These are phyloP conservation scores for Chironomus tentans DNA, from an alignment of 2,888 invertebrate species.

Conservation along the genomic window DNA sequence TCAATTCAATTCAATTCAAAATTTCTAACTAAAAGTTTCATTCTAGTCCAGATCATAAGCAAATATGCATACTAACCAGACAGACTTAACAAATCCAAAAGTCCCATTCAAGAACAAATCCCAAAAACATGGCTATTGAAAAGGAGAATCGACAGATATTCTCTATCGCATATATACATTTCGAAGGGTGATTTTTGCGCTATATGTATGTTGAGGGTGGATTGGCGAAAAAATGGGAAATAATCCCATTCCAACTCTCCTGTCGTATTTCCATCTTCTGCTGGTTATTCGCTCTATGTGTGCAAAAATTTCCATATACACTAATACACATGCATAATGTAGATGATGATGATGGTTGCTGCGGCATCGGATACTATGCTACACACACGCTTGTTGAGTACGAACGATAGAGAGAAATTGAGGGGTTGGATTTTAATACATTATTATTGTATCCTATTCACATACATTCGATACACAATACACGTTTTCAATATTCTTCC, in stretches of 20 bases:
- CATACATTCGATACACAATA: constrained; percentile 14
- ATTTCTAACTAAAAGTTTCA: no score
- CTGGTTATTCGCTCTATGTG: not conserved
- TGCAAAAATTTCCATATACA: not conserved
- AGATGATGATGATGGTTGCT: not conserved
- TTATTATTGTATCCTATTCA: not conserved
- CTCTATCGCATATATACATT: no score
- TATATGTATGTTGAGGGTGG: not conserved
- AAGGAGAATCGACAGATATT: no score
- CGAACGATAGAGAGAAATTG: not conserved
- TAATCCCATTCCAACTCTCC: no score
- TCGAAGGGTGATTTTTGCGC: not conserved
- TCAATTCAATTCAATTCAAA: no score
- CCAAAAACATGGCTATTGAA: no score
- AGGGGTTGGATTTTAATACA: not conserved
- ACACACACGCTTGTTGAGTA: not conserved
- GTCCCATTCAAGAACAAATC: no score
- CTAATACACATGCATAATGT: not conserved
- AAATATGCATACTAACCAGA: no score
- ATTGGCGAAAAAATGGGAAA: not conserved
- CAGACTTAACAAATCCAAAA: no score
- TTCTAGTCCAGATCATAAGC: no score
- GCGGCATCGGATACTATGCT: not conserved
- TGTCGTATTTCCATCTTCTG: not conserved
- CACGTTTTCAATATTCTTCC: constrained; percentile 11